phyloP scores from a whole-genome alignment of 2,888 invertebrate species.

The Calephelis perditalis region DNA sequence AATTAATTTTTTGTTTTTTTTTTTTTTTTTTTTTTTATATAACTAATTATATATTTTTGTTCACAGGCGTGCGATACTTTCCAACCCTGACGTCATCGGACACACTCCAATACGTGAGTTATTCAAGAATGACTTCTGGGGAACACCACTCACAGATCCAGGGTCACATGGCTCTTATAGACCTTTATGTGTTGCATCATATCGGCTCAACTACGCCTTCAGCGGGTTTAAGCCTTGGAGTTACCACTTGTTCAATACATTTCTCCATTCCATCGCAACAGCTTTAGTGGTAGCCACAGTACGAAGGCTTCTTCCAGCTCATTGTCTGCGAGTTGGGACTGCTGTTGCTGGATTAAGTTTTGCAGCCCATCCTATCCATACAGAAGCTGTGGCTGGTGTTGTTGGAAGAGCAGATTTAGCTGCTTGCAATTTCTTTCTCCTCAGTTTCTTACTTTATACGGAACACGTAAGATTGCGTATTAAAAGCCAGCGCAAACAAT shows the following conservation, averaged over 20 bases:
- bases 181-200: conserved; percentile 93
- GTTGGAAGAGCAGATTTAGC: conserved; percentile 97
- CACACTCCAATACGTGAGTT: conserved; percentile 89
- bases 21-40: too few relatives aligned
- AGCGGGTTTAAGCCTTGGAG: conserved; percentile 89
- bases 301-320: conserved; percentile 81
- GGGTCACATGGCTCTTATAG: conserved; percentile 98
- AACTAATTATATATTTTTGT: not conserved
- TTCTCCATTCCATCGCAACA: conserved; percentile 91
- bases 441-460: conserved; percentile 91
- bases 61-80: conserved; percentile 94
- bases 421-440: conserved; percentile 92
- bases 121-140: conserved; percentile 98
- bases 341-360: conserved; percentile 91
- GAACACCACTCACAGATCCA: conserved; percentile 93
- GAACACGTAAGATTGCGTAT: conserved; percentile 85
- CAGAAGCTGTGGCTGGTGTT: conserved; percentile 96
- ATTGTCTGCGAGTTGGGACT: conserved; percentile 81
- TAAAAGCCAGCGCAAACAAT: conserved; percentile 51
- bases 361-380: conserved; percentile 97
- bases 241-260: conserved; percentile 91
- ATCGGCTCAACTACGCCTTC: conserved; percentile 88
- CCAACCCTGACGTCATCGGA: conserved; percentile 94
- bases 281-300: conserved; percentile 89
- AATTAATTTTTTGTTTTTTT: too few relatives aligned